Base-by-base conservation (phyloP, 2,888 invertebrate species). In the Caradrina kadenii region DNA sequence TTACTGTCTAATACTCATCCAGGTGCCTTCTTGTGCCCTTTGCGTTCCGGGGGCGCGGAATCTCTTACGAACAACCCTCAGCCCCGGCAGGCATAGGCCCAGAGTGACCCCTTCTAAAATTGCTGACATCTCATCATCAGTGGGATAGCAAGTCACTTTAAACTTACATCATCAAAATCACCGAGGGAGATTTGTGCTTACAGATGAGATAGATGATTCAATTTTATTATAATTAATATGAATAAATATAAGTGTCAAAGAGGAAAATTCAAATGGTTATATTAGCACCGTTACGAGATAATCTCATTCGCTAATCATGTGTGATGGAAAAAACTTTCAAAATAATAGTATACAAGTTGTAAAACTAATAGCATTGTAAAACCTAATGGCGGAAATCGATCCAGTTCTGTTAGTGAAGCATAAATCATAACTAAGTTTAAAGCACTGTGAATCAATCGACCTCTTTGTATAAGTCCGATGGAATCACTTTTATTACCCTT, bases 281-380 rank as follows among this genome's bases (percentile, higher is more conserved):
- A 75, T 59, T 22, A 69, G 26, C 54, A 64, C 54, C 55, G 31
- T 78, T 71, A 71, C 42, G 19, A 35, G 52, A 76, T 55, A 63
- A 66, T 15, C 42, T 69, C 55, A 58, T 71, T 66, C 5, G 54
- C 56, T 78, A 76, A 80, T 76, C 56, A 66, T 15, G 17, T 80
- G 56, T 63, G 63, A 39, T 5, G 45, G 17, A 80, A 66, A 56
- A 65, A 66, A 59, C 52, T 63, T 79, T 61, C 56, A 59, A 80
- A 54, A 58, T 22, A 73, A 76, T 74, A 54, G 39, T 56, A 8
- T 66, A 35, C 48, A 50, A 10, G 55, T 65, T 80, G 56, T 76
- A 63, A 80, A 65, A 63, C 63, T 76, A 80, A 80, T 69, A 69
- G 69, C 64, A 58, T 75, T 59, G 58, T 78, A 76, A 76, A 78